Percentiles rank a stretch among this genome's conserved stretches.
These are phyloP conservation scores for Cataglyphis cursor DNA, from an alignment of 2,888 invertebrate genomes.

Conservation along the genomic window DNA sequence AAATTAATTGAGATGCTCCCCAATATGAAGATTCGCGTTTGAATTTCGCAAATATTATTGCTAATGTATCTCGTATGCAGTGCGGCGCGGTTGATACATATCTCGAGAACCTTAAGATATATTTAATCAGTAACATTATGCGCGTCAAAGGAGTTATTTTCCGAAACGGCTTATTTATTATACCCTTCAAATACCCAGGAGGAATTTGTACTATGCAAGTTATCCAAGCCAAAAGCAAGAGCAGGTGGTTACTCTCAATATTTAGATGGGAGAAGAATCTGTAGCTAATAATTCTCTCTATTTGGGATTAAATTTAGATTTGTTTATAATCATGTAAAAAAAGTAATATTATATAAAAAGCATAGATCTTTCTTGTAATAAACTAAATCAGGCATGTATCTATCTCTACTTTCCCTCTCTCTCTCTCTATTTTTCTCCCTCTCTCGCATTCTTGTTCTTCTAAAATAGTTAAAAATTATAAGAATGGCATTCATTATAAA, in stretches of 20 bases:
- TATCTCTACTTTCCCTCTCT: background rate
- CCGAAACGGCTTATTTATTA: conserved; percentile 3
- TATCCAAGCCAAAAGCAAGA: background rate
- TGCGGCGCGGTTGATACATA: background rate
- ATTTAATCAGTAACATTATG: background rate
- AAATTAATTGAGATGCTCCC: conserved; percentile 5
- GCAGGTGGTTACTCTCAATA: background rate
- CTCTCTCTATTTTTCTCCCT: background rate
- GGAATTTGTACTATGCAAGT: background rate
- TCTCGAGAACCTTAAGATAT: background rate
- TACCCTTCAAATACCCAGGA: background rate
- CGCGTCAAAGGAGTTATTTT: conserved; percentile 6
- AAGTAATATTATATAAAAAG: background rate
- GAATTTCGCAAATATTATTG: conserved; percentile 12
- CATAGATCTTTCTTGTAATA: background rate
- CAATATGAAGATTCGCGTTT: background rate
- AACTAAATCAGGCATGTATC: background rate
- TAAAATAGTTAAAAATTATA: background rate
- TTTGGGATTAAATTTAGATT: background rate
- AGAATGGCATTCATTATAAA: background rate
- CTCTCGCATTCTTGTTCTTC: background rate
- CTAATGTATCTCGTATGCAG: background rate
- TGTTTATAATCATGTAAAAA: background rate
- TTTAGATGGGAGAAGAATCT: background rate
- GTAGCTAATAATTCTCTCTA: background rate